These are phyloP conservation scores for Eupsilia transversa DNA, from an alignment of 2,888 invertebrate species.

Conservation along the genomic window DNA sequence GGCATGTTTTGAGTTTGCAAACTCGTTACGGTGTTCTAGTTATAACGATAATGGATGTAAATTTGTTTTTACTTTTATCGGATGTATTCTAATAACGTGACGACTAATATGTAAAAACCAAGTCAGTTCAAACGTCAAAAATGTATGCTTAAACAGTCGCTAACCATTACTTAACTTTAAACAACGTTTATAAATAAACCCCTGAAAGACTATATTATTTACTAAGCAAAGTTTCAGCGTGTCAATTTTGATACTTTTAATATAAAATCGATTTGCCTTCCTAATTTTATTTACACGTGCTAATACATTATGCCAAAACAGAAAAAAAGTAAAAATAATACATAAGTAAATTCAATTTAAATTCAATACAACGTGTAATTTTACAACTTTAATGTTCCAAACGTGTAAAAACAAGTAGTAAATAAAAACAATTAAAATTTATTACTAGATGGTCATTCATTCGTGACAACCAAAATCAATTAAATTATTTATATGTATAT, in stretches of 20 bases:
- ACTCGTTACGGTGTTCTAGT: slow-evolving; percentile 44
- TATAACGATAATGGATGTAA: slow-evolving; percentile 37
- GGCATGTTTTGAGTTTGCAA: slow-evolving; percentile 53
- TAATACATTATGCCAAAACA: background rate
- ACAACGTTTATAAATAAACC: too few species aligned
- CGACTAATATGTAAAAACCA: background rate
- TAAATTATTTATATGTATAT: slow-evolving; percentile 43
- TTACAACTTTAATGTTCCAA: background rate
- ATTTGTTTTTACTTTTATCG: slow-evolving; percentile 22
- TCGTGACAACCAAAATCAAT: slow-evolving; percentile 32
- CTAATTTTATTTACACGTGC: background rate
- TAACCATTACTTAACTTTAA: too few species aligned
- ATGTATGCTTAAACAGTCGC: too few species aligned
- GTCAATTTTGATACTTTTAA: background rate
- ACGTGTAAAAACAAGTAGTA: background rate
- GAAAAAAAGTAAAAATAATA: background rate
- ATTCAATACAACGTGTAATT: background rate
- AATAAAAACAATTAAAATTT: slow-evolving; percentile 18
- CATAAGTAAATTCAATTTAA: background rate
- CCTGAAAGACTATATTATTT: background rate
- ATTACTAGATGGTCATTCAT: background rate
- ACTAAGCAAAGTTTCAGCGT: background rate
- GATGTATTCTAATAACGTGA: background rate
- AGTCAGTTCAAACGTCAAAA: too few species aligned
- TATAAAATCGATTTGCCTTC: background rate